These are phyloP conservation scores for Campopleginae sp. DNA, from an alignment of 2,888 invertebrate species.

Conservation along the genomic window DNA sequence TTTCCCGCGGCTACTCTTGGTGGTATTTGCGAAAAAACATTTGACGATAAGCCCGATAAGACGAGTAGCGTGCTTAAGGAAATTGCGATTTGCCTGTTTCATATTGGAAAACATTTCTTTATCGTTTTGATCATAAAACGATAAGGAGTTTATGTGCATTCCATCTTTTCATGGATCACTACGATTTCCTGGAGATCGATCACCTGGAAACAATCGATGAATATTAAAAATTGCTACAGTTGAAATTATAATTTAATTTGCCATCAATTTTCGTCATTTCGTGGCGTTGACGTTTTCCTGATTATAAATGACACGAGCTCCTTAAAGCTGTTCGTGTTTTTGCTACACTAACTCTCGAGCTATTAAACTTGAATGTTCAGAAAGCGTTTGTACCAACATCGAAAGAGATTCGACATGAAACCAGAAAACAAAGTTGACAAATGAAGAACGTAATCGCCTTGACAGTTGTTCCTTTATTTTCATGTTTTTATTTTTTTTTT, in stretches of 20 bases:
- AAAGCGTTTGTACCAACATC: too few species aligned
- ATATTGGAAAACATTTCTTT: not conserved
- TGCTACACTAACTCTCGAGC: not conserved
- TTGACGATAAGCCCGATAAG: slow-evolving; percentile 16
- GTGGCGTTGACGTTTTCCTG: not conserved
- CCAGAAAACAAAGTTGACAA: not conserved
- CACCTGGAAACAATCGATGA: not conserved
- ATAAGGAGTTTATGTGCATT: not conserved
- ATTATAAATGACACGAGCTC: not conserved
- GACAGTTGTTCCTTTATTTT: slow-evolving; percentile 28
- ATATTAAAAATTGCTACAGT: not conserved
- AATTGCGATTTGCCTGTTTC: not conserved
- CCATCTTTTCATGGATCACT: not conserved
- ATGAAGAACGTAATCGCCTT: slow-evolving; percentile 22
- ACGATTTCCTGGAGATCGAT: too few species aligned
- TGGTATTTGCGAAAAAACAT: not conserved
- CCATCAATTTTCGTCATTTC: not conserved
- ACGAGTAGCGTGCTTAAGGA: not conserved
- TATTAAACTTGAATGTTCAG: too few species aligned
- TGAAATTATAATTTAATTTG: not conserved
- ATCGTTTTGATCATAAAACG: slow-evolving; percentile 4
- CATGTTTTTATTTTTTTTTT: not conserved
- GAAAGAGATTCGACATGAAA: not conserved
- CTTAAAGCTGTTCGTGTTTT: not conserved
- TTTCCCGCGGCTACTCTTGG: not conserved